Base-by-base conservation (phyloP, 2,888 invertebrate genomes). In the Cheilosia pagana region DNA sequence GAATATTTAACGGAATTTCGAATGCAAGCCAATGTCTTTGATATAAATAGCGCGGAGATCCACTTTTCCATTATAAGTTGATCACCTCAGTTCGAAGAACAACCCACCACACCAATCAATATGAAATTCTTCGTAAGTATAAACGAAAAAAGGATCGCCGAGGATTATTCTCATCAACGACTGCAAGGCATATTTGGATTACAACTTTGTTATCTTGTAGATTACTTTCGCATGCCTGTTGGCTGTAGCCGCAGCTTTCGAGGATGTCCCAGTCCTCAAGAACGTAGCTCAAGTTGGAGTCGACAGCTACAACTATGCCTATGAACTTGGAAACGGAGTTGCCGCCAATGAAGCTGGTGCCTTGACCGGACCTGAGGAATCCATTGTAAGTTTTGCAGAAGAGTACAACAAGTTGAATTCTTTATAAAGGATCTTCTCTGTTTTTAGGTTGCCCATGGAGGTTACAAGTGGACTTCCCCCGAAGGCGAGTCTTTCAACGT, bases 391-490 rank as follows among this genome's bases (percentile, higher is more conserved):
- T 55, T 65, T 45, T 25, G 6, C 2, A 41, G 5, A 28, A 12
- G 21, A 21, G 14, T 23, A 12, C 16, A 16, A 43, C n/a, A 16
- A 41, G 41, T 43, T 43, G 7, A 1, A n/a, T 8, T 45, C 19
- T 0, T 16, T 16, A 31, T 1, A 6, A 5, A 12, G 12, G 0
- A n/a, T 12, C 39, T 21, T 5, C 45, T 45, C 50, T n/a, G 6
- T 43, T 52, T 63, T 55, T 77, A 92, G 92, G 92, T 94, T 77
- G 95, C 94, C 0, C 92, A 94, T 88, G 95, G 95, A 21, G 93
- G 93, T 89, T 94, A 92, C 91, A 93, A 93, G 60, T 95, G 94
- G 91, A 93, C 93, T 1, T 93, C 94, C 43, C 94, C 95, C 0
- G 95, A 95, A n/a, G 95, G 95, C 28, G 90, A 92, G 75, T 91